Base-by-base conservation (phyloP, 2,888 invertebrate species). In the Hydriomena furcata region DNA sequence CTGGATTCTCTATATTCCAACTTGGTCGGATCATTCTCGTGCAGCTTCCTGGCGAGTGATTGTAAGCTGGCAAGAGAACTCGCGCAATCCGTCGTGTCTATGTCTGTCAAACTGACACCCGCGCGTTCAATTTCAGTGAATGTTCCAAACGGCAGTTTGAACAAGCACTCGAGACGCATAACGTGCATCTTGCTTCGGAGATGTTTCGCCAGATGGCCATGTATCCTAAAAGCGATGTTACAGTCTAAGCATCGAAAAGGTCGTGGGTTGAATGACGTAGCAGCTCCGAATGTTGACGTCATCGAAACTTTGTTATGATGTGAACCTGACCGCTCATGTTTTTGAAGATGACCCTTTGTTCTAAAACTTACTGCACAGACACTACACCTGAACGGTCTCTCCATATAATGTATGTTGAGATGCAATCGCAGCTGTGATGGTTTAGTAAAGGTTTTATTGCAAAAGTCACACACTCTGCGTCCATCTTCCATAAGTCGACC, bases 161-260 rank as follows among this genome's bases (percentile, higher is more conserved):
- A 97, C 58, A 97, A 88, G 76, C 97, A 97, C 82, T 98, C 98
- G 57, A 98, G 91, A 68, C 96, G 95, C 94, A 97, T 97, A 30
- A 98, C 97, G 76, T 99, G 99, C 93, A 97, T 96, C 91, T 98
- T 98, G 58, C 98, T 98, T 47, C 99, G 94, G 54, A 99, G 91
- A 91, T 99, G 99, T 83, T 99, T 99, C 0, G 98, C 98, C 68
- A 99, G 90, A 83, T 99, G 99, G 0, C 99, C 99, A 73, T 98
- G 98, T 71, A 98, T 98, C 65, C 97, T 93, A 80, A 99, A 99
- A 5, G 98, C 98, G 63, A 98, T 96, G 76, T 96, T 97, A 80
- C 99, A 99, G 76, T 99, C 98, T 11, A 94, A 94, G 87, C 99
- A 99, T 72, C 98, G 96, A 81, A 98, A 99, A 10, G 99, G 98